These are phyloP conservation scores for Beaufortia kweichowensis DNA, from an alignment of 2,113 vertebrate species.

Conservation along the genomic window DNA sequence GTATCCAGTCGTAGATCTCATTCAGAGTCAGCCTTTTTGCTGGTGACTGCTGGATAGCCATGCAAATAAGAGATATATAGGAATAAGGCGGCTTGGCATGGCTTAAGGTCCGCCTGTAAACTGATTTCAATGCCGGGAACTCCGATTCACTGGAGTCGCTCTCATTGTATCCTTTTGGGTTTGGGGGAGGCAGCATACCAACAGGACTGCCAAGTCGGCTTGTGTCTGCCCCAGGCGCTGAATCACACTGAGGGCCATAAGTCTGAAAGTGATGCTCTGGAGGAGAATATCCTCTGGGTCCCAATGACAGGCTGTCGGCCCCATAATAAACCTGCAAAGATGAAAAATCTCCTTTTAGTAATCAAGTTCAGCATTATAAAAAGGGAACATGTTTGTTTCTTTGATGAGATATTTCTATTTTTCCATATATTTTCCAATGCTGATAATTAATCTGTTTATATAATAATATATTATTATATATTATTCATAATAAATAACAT, in stretches of 20 bases:
- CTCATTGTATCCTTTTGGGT: constrained; percentile 39
- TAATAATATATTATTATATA: too few relatives aligned
- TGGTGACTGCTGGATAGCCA: constrained; percentile 57
- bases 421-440: too few relatives aligned
- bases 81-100: constrained; percentile 57
- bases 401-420: too few relatives aligned
- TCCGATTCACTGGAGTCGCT: constrained; percentile 30
- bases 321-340: constrained; percentile 48
- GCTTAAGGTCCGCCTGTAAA: constrained; percentile 51
- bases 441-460: too few relatives aligned
- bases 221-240: constrained; percentile 24
- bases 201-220: constrained; percentile 17
- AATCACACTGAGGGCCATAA: constrained; percentile 42
- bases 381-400: background rate
- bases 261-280: constrained; percentile 42
- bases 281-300: constrained; percentile 38
- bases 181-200: background rate
- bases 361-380: background rate
- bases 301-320: constrained; percentile 32
- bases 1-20: constrained; percentile 58
- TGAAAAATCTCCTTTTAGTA: background rate
- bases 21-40: constrained; percentile 53
- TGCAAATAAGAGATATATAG: constrained; percentile 57
- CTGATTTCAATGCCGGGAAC: constrained; percentile 41
- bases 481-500: too few relatives aligned